Percentiles rank a stretch among this genome's conserved stretches.
Conservation (phyloP, 2,888 invertebrate genomes). For the Nineta flava region DNA sequence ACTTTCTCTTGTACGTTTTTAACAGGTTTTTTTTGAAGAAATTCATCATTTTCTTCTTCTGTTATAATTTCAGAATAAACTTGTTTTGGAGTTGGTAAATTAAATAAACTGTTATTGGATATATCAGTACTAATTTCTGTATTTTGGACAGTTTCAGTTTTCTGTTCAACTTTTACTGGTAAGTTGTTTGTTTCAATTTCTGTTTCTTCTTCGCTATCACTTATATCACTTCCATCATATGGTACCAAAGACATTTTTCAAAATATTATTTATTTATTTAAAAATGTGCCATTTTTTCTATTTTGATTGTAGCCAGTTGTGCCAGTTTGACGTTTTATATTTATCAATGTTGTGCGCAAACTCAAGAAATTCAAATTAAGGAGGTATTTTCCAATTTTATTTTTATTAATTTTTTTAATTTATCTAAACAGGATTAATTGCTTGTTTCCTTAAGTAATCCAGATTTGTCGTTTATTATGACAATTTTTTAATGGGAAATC, state of each 20-base stretch:
- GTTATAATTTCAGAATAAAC: not conserved
- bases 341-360: too few relatives aligned
- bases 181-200: not conserved
- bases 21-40: slow-evolving; percentile 36
- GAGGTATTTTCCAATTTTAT: too few relatives aligned
- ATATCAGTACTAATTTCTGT: not conserved
- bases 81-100: slow-evolving; percentile 4
- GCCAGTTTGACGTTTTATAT: too few relatives aligned
- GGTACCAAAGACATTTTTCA: slow-evolving; percentile 40
- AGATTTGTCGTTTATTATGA: too few relatives aligned
- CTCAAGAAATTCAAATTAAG: too few relatives aligned
- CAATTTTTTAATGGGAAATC: too few relatives aligned
- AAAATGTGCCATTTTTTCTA: too few relatives aligned
- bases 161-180: not conserved
- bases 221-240: slow-evolving; percentile 31
- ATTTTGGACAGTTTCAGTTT: not conserved
- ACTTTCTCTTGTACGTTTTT: not conserved
- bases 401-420: too few relatives aligned
- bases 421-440: too few relatives aligned
- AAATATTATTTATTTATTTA: too few relatives aligned
- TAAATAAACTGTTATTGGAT: not conserved
- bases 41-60: slow-evolving; percentile 44
- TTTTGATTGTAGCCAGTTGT: too few relatives aligned
- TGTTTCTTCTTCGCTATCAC: slow-evolving; percentile 25
- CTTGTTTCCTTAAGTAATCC: too few relatives aligned